Evolutionary conservation across 2,797 vertebrate genomes (phyloP), one percentile per base, ranked within the genome.

Genomic region (Champsocephalus gunnari): DNA sequence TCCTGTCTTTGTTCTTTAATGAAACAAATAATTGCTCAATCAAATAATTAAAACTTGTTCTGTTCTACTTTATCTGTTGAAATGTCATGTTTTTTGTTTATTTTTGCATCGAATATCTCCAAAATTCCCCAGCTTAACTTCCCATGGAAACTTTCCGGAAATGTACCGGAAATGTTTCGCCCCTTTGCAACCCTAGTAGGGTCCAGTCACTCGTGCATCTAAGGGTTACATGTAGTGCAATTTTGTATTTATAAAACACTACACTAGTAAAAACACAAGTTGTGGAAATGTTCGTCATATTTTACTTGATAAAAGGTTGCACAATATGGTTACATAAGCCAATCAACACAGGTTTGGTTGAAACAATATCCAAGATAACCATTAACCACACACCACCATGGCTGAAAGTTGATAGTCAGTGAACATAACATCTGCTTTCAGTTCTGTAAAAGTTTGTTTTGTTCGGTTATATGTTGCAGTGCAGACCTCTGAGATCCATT

Each of bases 311-410:
- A 60, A 28, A 10, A 62, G 44, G 57, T 17, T 47, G 16, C 21
- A 56, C 12, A 47, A 70, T 21, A 80, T 16, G 4, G 43, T 57
- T 32, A 66, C 24, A 59, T 24, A 75, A 63, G 12, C 44, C 9
- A 3, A 9, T 19, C n/a, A 45, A 75, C 62, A 51, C n/a, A n/a
- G 41, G 12, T 19, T 48, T 57, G 73, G 43, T 69, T 80, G 41
- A 49, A 71, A 71, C 8, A 61, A 32, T 9, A 45, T 53, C 50
- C 47, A 75, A 67, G 65, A 51, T 76, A 55, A 81, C 41, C 41
- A 60, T 58, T 49, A 66, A 14, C 12, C 34, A 28, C 19, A 28
- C 19, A 55, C 8, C 21, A 11, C 62, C 4, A 17, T 49, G 21
- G 55, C 44, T 64, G 49, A 66, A 54, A 53, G 58, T 17, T 67